Evolutionary conservation across 2,113 vertebrate genomes (phyloP).

Genomic region (Procavia capensis): DNA sequence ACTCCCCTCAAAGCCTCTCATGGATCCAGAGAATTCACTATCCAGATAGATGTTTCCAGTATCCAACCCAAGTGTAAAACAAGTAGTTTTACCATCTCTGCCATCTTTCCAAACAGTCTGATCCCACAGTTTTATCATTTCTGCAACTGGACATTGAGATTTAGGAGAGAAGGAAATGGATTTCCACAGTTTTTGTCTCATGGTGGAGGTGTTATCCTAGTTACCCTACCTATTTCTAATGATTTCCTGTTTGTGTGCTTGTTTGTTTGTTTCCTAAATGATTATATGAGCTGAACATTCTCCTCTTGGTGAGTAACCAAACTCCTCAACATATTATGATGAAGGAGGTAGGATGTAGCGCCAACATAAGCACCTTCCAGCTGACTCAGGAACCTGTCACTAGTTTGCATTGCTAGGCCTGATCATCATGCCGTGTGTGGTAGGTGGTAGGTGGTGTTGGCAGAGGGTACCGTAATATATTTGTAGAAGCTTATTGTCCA

Average conservation of each 20-base stretch:
- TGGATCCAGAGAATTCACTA: neutral
- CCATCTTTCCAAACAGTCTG: neutral
- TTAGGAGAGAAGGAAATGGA: neutral
- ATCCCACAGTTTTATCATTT: neutral
- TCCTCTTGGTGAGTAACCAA: neutral
- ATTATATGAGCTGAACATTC: neutral
- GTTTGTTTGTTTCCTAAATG: neutral
- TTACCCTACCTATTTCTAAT: neutral
- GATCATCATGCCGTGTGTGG: neutral
- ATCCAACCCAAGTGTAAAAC: neutral
- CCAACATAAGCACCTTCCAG: neutral
- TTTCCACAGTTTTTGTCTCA: neutral
- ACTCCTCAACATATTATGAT: neutral
- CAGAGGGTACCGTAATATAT: neutral
- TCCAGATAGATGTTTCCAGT: neutral
- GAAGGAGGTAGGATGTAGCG: neutral
- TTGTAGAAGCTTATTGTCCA: neutral
- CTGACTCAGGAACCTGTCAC: neutral
- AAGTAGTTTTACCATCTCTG: neutral
- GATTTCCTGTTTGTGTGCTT: neutral
- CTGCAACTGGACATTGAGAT: neutral
- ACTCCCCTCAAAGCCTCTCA: neutral
- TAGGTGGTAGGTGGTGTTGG: neutral
- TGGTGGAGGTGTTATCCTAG: neutral
- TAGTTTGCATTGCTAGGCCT: neutral